phyloP scores from a whole-genome alignment of 1,140 invertebrate genomes.

The Muscidifurax raptorellus region DNA sequence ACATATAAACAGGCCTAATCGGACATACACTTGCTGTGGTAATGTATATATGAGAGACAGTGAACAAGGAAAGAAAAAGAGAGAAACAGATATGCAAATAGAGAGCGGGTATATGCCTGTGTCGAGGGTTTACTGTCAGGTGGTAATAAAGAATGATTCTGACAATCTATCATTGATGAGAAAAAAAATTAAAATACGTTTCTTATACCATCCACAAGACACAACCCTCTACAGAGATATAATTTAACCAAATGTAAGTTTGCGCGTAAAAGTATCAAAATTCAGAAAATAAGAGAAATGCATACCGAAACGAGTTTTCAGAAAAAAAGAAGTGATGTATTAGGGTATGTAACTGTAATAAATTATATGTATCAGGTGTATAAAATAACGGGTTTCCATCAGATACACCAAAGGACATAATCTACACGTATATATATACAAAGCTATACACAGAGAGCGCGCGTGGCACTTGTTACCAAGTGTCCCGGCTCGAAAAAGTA shows the following conservation, averaged over 20 bases:
- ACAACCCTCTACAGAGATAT: not conserved
- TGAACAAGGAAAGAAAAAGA: not conserved
- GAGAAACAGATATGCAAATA: not conserved
- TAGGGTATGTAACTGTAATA: slow-evolving; percentile 20
- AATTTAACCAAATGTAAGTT: not conserved
- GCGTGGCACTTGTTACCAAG: not conserved
- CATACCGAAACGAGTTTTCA: not conserved
- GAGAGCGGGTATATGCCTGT: not conserved
- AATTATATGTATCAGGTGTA: slow-evolving; percentile 17
- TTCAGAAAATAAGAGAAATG: not conserved
- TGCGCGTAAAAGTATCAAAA: not conserved
- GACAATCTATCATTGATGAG: too few relatives aligned
- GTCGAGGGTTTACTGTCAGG: not conserved
- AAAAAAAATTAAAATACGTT: too few relatives aligned
- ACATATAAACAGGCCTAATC: not conserved
- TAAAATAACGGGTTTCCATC: slow-evolving; percentile 21
- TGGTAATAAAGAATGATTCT: too few relatives aligned
- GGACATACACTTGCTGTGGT: slow-evolving; percentile 19
- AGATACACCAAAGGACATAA: slow-evolving; percentile 12
- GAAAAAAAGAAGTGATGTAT: not conserved
- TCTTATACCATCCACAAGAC: not conserved
- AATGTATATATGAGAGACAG: not conserved
- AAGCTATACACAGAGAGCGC: not conserved
- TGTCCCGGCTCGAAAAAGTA: not conserved
- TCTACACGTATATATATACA: not conserved